phyloP scores from a whole-genome alignment of 2,113 vertebrate genomes.

The Chelonoidis abingdonii region DNA sequence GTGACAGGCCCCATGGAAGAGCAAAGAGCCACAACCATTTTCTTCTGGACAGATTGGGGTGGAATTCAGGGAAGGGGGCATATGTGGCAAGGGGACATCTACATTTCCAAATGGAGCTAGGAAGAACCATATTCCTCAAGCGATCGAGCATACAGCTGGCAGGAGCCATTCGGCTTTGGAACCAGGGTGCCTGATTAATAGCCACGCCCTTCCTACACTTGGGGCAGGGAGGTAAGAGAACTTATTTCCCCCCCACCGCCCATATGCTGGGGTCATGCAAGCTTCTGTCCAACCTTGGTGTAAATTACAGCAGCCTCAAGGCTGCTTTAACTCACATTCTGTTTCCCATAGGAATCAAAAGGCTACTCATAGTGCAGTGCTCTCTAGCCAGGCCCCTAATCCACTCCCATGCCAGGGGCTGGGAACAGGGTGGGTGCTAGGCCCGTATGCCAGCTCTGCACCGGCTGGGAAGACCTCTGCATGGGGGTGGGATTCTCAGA shows the following conservation, averaged over 20 bases:
- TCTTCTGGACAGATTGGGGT: not conserved
- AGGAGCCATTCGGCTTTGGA: not conserved
- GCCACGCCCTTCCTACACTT: not conserved
- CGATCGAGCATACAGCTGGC: not conserved
- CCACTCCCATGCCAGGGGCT: not conserved
- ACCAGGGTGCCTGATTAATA: not conserved
- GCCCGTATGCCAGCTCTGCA: not conserved
- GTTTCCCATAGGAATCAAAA: not conserved
- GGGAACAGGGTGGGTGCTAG: too few species aligned
- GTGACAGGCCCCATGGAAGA: not conserved
- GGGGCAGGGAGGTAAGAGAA: not conserved
- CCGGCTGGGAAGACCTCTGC: not conserved
- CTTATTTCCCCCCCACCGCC: too few species aligned
- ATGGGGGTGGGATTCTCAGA: not conserved
- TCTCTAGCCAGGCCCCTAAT: not conserved
- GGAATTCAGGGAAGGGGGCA: not conserved
- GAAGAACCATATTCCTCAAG: not conserved
- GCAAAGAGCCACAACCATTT: not conserved
- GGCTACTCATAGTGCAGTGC: too few species aligned
- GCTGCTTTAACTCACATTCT: not conserved
- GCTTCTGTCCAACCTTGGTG: not conserved
- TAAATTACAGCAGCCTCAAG: not conserved
- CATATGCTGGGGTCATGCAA: not conserved
- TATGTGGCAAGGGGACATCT: not conserved
- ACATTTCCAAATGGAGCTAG: not conserved